Evolutionary conservation across 2,888 invertebrate genomes (phyloP).

Genomic region (Brachypterus glaber): DNA sequence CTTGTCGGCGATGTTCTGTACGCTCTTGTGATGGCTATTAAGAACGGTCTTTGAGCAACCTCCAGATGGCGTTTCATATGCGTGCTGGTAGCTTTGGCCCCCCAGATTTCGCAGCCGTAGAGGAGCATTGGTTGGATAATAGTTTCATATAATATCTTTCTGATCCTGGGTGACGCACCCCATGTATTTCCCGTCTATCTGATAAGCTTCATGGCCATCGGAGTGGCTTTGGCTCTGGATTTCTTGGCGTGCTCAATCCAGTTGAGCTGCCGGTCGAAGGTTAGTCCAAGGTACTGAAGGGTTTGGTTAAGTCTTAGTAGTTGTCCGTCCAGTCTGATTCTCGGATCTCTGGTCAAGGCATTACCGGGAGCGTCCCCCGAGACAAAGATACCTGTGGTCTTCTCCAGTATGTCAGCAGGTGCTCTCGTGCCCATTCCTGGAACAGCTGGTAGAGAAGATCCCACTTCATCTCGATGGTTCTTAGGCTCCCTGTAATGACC

Average conservation of each 20-base stretch:
- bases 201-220: neutral
- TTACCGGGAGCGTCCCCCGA: neutral
- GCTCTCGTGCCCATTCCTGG: neutral
- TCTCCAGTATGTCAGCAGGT: neutral
- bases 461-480: no score
- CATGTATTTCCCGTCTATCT: neutral
- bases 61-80: neutral
- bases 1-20: neutral
- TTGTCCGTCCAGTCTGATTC: neutral
- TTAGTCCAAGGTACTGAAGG: conserved; percentile 1
- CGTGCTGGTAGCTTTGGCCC: neutral
- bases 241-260: neutral
- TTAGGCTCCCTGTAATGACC: no score
- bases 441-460: neutral
- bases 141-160: neutral
- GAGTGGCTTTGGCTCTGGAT: neutral
- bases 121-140: neutral
- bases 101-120: neutral
- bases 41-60: neutral
- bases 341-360: neutral
- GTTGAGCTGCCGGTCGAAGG: neutral
- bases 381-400: neutral
- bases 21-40: neutral
- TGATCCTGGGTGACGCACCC: neutral
- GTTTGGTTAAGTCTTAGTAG: neutral